Evolutionary conservation across 2,888 invertebrate genomes (phyloP).

Genomic region (Amaurobius ferox): DNA sequence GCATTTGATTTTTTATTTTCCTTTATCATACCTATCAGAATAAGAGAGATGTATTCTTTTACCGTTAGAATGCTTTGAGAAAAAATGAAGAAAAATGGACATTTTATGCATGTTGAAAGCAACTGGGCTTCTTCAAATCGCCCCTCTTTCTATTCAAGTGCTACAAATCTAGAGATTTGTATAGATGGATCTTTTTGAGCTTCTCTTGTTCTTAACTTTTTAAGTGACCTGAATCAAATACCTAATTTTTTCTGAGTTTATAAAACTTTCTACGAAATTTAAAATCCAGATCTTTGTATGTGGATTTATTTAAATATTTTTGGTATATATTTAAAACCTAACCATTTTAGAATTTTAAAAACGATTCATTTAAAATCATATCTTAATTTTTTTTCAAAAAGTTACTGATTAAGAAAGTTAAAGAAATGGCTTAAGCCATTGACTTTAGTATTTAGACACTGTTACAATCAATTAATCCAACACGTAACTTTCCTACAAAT

Average conservation of each 20-base stretch:
- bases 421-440: no score
- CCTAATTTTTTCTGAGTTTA: background rate
- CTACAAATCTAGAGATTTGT: constrained; percentile 56
- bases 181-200: background rate
- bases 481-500: no score
- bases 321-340: background rate
- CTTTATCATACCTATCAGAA: constrained; percentile 27
- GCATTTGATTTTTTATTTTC: constrained; percentile 7
- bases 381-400: no score
- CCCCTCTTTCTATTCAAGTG: constrained; percentile 21
- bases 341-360: background rate
- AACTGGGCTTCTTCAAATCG: constrained; percentile 19
- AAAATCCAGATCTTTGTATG: background rate
- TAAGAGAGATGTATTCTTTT: constrained; percentile 57
- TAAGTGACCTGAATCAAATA: background rate
- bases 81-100: constrained; percentile 53
- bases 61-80: constrained; percentile 27
- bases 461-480: no score
- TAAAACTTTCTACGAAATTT: background rate
- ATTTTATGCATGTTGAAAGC: constrained; percentile 15
- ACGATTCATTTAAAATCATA: no score
- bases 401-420: no score
- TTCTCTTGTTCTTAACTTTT: background rate
- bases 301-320: background rate
- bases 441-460: no score